Conservation (phyloP, 92 coral and sea anemone genomes). For the Phenganax marumi region DNA sequence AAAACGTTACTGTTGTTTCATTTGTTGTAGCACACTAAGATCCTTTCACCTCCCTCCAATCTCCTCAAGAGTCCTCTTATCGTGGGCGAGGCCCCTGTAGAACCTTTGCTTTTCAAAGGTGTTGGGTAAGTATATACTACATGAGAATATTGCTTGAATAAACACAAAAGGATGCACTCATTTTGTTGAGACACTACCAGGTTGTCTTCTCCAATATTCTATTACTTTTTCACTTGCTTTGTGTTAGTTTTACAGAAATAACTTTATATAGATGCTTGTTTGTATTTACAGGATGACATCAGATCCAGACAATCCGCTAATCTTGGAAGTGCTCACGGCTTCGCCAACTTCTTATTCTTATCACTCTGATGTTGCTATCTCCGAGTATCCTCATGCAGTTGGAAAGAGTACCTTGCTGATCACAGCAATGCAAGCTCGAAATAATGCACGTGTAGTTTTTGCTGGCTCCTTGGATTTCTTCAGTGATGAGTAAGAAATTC, state of each 20-base stretch:
- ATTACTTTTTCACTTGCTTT: not conserved
- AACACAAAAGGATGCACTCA: too few species aligned
- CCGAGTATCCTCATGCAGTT: slow-evolving; percentile 98
- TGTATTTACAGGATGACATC: slow-evolving; percentile 82
- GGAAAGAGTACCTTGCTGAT: slow-evolving; percentile 90
- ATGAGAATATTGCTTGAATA: not conserved
- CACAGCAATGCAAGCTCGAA: slow-evolving; percentile 97
- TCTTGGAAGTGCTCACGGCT: slow-evolving; percentile 88
- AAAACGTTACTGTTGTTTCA: not conserved
- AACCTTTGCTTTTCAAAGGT: slow-evolving; percentile 84
- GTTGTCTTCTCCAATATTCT: too few species aligned
- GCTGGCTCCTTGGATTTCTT: slow-evolving; percentile 96
- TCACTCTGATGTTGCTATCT: slow-evolving; percentile 78
- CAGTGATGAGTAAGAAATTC: slow-evolving; percentile 84
- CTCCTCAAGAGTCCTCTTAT: slow-evolving; percentile 75
- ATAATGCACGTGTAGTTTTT: slow-evolving; percentile 97
- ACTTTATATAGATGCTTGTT: not conserved
- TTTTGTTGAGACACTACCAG: too few species aligned
- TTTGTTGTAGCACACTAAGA: slow-evolving; percentile 77
- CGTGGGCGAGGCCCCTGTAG: slow-evolving; percentile 64
- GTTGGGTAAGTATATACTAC: slow-evolving; percentile 73
- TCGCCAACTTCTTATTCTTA: slow-evolving; percentile 95
- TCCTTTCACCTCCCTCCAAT: slow-evolving; percentile 83
- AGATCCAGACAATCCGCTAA: slow-evolving; percentile 88
- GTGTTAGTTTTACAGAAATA: not conserved